A percentile compares a stretch with the other conserved stretches of the same genome.
Conservation (phyloP, 1,140 invertebrate species). For the Thalassaphorura encarpata region DNA sequence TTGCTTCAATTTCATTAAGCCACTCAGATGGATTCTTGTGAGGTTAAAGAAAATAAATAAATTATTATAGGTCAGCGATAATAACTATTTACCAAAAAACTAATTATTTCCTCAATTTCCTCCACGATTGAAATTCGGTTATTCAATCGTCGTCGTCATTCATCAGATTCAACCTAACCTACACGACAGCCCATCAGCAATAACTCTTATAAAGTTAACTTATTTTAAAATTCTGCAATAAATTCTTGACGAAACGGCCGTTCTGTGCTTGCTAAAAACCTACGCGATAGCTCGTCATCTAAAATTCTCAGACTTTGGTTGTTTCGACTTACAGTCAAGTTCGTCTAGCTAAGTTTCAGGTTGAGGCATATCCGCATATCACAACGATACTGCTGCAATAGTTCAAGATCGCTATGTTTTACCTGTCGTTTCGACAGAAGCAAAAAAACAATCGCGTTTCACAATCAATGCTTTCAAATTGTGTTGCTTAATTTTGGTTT, state of each 20-base stretch:
- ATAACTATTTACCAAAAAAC: no score
- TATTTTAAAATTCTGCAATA: slow-evolving; percentile 75
- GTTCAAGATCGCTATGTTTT: no score
- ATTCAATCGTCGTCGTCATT: slow-evolving; percentile 59
- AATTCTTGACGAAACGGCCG: slow-evolving; percentile 75
- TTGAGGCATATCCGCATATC: slow-evolving; percentile 84
- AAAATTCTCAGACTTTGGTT: no score
- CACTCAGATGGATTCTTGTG: slow-evolving; percentile 68
- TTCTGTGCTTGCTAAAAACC: slow-evolving; percentile 83
- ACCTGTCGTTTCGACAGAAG: no score
- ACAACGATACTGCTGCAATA: slow-evolving; percentile 77
- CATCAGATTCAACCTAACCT: no score
- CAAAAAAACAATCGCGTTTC: no score
- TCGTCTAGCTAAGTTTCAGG: slow-evolving; percentile 71
- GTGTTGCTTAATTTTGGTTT: no score
- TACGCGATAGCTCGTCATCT: no score
- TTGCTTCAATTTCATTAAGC: slow-evolving; percentile 74
- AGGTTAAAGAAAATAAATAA: no score
- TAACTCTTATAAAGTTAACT: slow-evolving; percentile 76
- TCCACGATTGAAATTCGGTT: slow-evolving; percentile 62
- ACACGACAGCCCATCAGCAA: no score
- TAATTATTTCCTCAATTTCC: slow-evolving; percentile 47
- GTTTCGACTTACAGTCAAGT: slow-evolving; percentile 68
- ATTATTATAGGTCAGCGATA: no score
- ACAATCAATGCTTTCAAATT: no score